phyloP scores from a whole-genome alignment of 2,888 invertebrate species.

The Ceraclea dissimilis region DNA sequence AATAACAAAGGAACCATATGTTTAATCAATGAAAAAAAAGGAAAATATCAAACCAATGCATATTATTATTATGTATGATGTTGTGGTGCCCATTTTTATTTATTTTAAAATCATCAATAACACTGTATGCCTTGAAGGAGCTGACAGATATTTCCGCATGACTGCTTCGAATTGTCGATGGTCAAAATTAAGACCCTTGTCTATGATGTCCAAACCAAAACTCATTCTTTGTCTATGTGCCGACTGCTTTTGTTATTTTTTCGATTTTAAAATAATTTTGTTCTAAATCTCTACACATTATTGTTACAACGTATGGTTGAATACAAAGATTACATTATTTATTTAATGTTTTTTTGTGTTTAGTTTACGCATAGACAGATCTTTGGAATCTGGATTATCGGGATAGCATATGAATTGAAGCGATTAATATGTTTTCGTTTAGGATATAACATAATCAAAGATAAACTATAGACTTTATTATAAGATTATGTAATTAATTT shows the following conservation, averaged over 20 bases:
- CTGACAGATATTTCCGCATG: constrained; percentile 8
- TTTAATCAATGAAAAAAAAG: no score
- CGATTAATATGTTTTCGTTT: background rate
- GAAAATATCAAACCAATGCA: no score
- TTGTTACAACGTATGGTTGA: no score
- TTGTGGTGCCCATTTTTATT: background rate
- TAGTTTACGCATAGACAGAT: background rate
- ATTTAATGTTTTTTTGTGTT: background rate
- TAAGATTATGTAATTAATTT: no score
- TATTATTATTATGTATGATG: no score
- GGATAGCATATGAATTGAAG: background rate
- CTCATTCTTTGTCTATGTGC: background rate
- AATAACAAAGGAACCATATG: no score
- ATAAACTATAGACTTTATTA: no score
- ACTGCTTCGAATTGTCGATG: background rate
- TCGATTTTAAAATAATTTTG: no score
- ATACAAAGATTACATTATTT: background rate
- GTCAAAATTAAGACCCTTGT: background rate
- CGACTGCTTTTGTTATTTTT: background rate
- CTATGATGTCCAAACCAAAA: background rate
- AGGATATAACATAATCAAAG: no score
- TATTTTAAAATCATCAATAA: background rate
- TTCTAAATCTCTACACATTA: no score
- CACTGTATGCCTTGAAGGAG: background rate
- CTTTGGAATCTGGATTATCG: background rate